Evolutionary conservation across 2,797 vertebrate species (phyloP).

Genomic region (Hippocampus kuda): DNA sequence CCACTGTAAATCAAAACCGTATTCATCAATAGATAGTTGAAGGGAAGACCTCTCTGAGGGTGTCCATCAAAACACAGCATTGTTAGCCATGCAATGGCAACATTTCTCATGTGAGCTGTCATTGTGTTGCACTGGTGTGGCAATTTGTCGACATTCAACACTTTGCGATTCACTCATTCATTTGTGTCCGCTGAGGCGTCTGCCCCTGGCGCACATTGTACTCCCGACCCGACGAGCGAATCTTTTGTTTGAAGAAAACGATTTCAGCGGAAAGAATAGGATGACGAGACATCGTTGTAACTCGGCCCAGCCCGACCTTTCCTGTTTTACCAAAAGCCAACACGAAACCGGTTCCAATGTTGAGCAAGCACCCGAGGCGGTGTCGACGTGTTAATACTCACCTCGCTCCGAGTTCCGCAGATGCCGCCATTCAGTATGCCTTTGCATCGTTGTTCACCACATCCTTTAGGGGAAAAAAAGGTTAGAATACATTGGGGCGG

Average conservation of each 20-base stretch:
- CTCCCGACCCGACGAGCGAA: not conserved
- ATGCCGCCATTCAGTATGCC: constrained; percentile 27
- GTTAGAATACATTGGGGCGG: not conserved
- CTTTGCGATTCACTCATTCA: constrained; percentile 2
- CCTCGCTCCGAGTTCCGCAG: constrained; percentile 16
- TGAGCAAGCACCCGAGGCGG: constrained; percentile 26
- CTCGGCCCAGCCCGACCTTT: constrained; percentile 22
- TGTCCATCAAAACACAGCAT: not conserved
- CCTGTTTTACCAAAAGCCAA: constrained; percentile 38
- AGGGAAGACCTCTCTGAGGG: too few relatives aligned
- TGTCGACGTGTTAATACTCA: constrained; percentile 24
- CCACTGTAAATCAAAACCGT: too few relatives aligned
- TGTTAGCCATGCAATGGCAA: not conserved
- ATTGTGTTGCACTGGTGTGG: not conserved
- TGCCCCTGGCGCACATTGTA: constrained; percentile 3
- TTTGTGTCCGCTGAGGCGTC: constrained; percentile 13
- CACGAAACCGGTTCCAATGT: constrained; percentile 29
- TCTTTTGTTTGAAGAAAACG: constrained; percentile 26
- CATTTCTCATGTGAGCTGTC: not conserved
- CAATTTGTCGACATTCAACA: not conserved
- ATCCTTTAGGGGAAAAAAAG: constrained; percentile 20
- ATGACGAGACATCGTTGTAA: constrained; percentile 18
- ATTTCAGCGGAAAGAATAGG: constrained; percentile 5
- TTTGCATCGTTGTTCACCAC: constrained; percentile 25
- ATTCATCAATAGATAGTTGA: too few relatives aligned